Evolutionary conservation across 2,797 vertebrate genomes (phyloP).

Genomic region (Austrolebias charrua): DNA sequence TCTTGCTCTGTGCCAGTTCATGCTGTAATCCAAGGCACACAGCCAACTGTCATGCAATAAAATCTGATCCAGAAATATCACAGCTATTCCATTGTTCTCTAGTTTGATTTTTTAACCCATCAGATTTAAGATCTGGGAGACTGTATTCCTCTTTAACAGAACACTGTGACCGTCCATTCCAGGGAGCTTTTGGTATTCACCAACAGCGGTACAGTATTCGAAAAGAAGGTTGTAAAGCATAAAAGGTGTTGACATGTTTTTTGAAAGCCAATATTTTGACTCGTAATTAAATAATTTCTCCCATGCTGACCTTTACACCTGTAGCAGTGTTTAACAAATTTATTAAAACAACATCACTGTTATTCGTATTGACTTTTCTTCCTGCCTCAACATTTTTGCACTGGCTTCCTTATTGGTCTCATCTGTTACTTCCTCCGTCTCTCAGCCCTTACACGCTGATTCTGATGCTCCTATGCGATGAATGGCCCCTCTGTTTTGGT

Average conservation of each 20-base stretch:
- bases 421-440: conserved; percentile 14
- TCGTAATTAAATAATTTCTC: conserved; percentile 7
- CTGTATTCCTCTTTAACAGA: conserved; percentile 16
- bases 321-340: not conserved
- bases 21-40: conserved; percentile 52
- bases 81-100: conserved; percentile 78
- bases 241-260: not conserved
- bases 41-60: conserved; percentile 51
- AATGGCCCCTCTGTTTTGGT: conserved; percentile 74
- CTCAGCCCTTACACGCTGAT: conserved; percentile 70
- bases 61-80: conserved; percentile 62
- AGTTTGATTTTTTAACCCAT: conserved; percentile 39
- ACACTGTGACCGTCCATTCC: conserved; percentile 10
- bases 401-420: conserved; percentile 6
- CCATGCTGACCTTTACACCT: not conserved
- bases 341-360: not conserved
- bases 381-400: not conserved
- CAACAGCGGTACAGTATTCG: not conserved
- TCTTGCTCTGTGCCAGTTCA: conserved; percentile 28
- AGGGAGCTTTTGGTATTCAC: conserved; percentile 1
- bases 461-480: conserved; percentile 73
- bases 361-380: not conserved
- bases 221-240: not conserved
- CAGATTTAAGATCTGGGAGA: conserved; percentile 46
- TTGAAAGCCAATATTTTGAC: not conserved